These are phyloP conservation scores for Tiliacea aurago DNA, from an alignment of 2,888 invertebrate genomes.

Conservation along the genomic window DNA sequence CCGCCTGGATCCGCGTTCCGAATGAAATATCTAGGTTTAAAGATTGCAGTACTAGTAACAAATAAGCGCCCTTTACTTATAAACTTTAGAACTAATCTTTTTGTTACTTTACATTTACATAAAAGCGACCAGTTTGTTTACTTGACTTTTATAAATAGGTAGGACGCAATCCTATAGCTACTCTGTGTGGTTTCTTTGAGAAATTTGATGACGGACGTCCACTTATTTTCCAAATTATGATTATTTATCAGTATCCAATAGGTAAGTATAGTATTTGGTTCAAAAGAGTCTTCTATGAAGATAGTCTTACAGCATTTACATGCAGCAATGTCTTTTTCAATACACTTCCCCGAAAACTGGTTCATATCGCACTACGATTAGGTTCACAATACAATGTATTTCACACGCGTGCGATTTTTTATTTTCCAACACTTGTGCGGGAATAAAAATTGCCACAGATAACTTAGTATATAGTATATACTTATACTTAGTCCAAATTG, in stretches of 20 bases:
- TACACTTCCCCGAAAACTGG: too few species aligned
- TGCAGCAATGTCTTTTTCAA: too few species aligned
- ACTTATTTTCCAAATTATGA: too few species aligned
- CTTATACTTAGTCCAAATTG: too few species aligned
- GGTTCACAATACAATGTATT: too few species aligned
- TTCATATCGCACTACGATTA: too few species aligned
- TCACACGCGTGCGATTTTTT: too few species aligned
- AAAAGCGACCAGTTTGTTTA: background rate
- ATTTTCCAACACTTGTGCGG: too few species aligned
- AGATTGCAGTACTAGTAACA: slow-evolving; percentile 33
- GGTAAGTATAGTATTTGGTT: background rate
- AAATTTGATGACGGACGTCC: background rate
- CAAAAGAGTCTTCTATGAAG: background rate
- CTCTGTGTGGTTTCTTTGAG: background rate
- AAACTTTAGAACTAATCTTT: slow-evolving; percentile 21
- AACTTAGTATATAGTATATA: too few species aligned
- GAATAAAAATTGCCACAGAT: too few species aligned
- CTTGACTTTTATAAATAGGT: background rate
- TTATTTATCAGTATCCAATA: background rate
- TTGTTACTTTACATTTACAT: slow-evolving; percentile 2
- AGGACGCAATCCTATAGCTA: background rate
- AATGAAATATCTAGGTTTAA: slow-evolving; percentile 50
- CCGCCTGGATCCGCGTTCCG: slow-evolving; percentile 32
- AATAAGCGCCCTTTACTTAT: slow-evolving; percentile 46
- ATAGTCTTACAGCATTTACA: too few species aligned